Percentiles rank a stretch among this genome's conserved stretches.
Conservation (phyloP, 2,797 vertebrate species). For the Halcyon leucocephala region DNA sequence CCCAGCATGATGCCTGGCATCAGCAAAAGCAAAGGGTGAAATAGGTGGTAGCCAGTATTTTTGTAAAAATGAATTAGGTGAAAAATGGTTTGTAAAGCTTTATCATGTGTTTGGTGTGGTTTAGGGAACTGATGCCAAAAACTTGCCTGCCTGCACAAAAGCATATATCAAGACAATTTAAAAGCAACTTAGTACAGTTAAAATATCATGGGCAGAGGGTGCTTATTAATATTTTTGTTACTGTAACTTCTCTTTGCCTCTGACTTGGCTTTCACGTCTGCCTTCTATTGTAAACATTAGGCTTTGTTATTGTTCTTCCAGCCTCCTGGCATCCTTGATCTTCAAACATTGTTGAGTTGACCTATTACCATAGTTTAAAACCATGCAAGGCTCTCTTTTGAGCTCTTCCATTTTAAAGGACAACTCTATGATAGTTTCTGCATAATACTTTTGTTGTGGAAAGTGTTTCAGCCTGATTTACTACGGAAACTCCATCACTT, state of each 20-base stretch:
- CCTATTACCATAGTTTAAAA: neutral
- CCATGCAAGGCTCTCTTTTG: neutral
- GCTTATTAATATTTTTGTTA: neutral
- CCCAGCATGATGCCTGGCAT: neutral
- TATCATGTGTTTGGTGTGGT: neutral
- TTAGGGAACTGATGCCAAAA: neutral
- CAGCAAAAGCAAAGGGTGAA: neutral
- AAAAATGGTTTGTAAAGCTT: neutral
- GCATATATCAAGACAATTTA: neutral
- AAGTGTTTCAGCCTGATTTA: neutral
- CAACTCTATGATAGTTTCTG: neutral
- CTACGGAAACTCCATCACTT: neutral
- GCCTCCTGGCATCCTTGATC: neutral
- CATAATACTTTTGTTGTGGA: neutral
- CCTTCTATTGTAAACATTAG: neutral
- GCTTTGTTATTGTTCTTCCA: neutral
- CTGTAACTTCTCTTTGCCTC: neutral
- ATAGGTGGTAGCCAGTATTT: neutral
- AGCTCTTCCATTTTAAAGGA: neutral
- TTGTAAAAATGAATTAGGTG: neutral
- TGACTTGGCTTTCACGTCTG: neutral
- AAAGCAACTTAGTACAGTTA: neutral
- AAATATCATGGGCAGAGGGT: neutral
- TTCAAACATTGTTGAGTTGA: neutral
- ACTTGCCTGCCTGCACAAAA: neutral